A percentile compares a stretch with the other conserved stretches of the same genome.
Evolutionary conservation across 2,888 invertebrate genomes (phyloP).

Genomic region (Sialis lutaria): DNA sequence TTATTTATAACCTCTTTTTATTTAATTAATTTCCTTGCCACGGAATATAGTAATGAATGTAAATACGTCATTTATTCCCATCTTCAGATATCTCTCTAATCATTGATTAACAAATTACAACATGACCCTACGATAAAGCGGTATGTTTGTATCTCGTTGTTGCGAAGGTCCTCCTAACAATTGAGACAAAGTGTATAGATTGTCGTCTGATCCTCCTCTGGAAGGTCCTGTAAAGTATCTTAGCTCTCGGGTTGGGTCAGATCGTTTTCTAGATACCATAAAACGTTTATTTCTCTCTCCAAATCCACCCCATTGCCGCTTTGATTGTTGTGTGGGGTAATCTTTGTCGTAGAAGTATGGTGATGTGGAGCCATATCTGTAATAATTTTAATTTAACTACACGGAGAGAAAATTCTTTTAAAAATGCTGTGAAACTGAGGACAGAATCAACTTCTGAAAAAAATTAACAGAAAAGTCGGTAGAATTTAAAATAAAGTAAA

Average conservation of each 20-base stretch:
- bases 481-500: too few relatives aligned
- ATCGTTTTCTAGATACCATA: conserved; percentile 39
- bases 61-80: too few relatives aligned
- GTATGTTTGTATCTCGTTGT: conserved; percentile 33
- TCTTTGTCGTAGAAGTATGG: conserved; percentile 16
- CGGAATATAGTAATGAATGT: too few relatives aligned
- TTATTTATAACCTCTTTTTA: too few relatives aligned
- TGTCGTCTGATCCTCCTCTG: conserved; percentile 14
- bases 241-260: conserved; percentile 24
- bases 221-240: conserved; percentile 22
- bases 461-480: too few relatives aligned
- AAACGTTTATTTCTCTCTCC: conserved; percentile 31
- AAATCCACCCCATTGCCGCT: conserved; percentile 13
- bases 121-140: conserved; percentile 41
- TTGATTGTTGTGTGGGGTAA: conserved; percentile 12
- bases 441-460: too few relatives aligned
- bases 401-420: too few relatives aligned
- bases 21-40: too few relatives aligned
- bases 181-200: conserved; percentile 37
- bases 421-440: too few relatives aligned
- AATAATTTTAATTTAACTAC: too few relatives aligned
- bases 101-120: conserved; percentile 25
- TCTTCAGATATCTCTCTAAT: too few relatives aligned
- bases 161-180: conserved; percentile 28
- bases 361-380: conserved; percentile 5